phyloP scores from a whole-genome alignment of 2,797 vertebrate species.

The Pantherophis vulpinus region DNA sequence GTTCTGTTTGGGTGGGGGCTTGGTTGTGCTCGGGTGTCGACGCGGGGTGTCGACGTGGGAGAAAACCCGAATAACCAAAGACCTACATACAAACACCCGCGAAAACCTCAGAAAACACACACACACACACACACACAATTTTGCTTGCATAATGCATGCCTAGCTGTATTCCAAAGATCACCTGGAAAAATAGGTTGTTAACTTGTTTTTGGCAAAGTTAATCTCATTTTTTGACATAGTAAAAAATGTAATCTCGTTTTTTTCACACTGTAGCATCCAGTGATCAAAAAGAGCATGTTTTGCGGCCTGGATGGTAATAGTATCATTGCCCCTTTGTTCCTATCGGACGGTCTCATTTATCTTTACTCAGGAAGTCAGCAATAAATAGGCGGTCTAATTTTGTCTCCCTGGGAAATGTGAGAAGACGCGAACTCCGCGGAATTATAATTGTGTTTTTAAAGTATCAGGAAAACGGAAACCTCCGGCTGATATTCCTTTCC shows the following conservation, averaged over 20 bases:
- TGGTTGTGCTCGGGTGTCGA: too few relatives aligned
- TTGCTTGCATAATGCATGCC: neutral
- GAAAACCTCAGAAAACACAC: too few relatives aligned
- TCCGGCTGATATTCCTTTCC: neutral
- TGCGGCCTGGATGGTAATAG: neutral
- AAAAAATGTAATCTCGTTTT: neutral
- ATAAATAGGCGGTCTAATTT: slow-evolving; percentile 22
- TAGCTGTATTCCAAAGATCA: neutral
- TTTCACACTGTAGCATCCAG: neutral
- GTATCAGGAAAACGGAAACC: neutral
- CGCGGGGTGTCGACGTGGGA: accelerated
- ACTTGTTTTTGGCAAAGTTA: neutral
- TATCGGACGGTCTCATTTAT: neutral
- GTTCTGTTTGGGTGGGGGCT: too few relatives aligned
- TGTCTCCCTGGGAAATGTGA: slow-evolving; percentile 3
- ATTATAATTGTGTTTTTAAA: slow-evolving; percentile 9
- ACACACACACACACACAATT: too few relatives aligned
- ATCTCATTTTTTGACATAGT: too few relatives aligned
- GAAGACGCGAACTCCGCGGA: neutral
- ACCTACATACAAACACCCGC: too few relatives aligned
- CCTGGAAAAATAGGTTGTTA: neutral
- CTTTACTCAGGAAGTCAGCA: slow-evolving; percentile 14
- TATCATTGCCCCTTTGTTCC: neutral
- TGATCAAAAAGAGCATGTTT: neutral
- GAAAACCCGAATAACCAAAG: too few relatives aligned